Conservation (phyloP, 2,888 invertebrate species). For the Acanthopleura granulata region DNA sequence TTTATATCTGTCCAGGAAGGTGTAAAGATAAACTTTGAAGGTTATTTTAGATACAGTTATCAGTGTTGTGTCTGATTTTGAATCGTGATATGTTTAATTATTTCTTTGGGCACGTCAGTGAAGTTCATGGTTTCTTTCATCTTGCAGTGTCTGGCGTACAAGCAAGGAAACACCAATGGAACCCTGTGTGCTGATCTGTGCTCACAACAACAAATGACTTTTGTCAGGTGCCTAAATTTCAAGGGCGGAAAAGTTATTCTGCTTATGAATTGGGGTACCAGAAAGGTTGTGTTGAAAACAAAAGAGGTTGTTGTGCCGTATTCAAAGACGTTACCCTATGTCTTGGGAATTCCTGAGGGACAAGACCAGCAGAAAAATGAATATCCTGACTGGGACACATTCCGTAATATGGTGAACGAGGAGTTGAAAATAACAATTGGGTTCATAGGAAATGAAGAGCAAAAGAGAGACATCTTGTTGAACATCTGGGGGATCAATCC, state of each 20-base stretch:
- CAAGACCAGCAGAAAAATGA: neutral
- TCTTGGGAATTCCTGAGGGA: neutral
- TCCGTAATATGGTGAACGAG: conserved; percentile 31
- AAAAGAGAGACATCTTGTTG: conserved; percentile 22
- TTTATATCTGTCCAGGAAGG: too few relatives aligned
- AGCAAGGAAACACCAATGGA: conserved; percentile 74
- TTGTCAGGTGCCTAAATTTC: conserved; percentile 76
- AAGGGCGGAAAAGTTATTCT: conserved; percentile 74
- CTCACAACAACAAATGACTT: conserved; percentile 71
- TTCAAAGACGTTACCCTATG: neutral
- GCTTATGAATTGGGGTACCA: conserved; percentile 23
- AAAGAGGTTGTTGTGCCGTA: neutral
- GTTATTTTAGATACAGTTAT: too few relatives aligned
- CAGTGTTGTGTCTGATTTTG: too few relatives aligned
- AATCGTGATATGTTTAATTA: too few relatives aligned
- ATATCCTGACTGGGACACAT: conserved; percentile 15
- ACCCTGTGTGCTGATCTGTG: conserved; percentile 78
- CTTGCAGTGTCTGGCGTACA: conserved; percentile 66
- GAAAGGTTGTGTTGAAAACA: neutral
- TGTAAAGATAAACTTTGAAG: too few relatives aligned
- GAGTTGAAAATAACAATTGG: neutral
- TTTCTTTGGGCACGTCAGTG: too few relatives aligned
- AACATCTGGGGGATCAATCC: conserved; percentile 30
- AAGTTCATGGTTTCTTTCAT: neutral
- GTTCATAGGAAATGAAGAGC: neutral